Evolutionary conservation across 2,113 vertebrate species (phyloP).

Genomic region (Mus spicilegus): DNA sequence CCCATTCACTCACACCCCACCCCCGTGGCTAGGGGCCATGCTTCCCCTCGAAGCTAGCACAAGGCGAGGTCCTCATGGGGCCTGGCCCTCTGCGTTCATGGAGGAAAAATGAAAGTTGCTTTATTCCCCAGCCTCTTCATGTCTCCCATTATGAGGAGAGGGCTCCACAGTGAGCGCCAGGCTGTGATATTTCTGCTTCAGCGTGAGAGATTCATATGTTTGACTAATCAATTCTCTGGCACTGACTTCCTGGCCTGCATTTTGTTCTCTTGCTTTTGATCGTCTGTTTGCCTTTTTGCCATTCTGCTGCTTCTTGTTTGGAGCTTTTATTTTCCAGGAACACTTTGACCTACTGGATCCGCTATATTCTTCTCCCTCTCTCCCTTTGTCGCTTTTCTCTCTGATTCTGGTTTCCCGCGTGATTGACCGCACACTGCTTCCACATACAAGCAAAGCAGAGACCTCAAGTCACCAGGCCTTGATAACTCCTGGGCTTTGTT

Average conservation of each 20-base stretch:
- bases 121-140: constrained; percentile 83
- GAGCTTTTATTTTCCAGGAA: constrained; percentile 84
- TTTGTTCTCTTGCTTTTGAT: constrained; percentile 82
- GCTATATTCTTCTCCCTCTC: constrained; percentile 73
- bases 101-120: constrained; percentile 83
- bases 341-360: constrained; percentile 81
- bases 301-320: constrained; percentile 85
- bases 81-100: constrained; percentile 73
- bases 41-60: constrained; percentile 82
- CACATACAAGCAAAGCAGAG: constrained; percentile 77
- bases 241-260: constrained; percentile 83
- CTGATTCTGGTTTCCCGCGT: constrained; percentile 78
- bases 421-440: constrained; percentile 82
- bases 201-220: constrained; percentile 80
- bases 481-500: constrained; percentile 73
- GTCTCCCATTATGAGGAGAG: constrained; percentile 79
- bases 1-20: constrained; percentile 81
- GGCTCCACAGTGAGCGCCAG: constrained; percentile 78
- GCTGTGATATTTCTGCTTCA: constrained; percentile 78
- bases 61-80: constrained; percentile 77
- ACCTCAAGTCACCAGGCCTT: constrained; percentile 70
- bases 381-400: constrained; percentile 79
- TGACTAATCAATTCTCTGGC: constrained; percentile 79
- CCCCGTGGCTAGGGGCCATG: constrained; percentile 81
- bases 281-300: constrained; percentile 80